phyloP scores from a whole-genome alignment of 2,797 vertebrate genomes.

The Novumbra hubbsi region DNA sequence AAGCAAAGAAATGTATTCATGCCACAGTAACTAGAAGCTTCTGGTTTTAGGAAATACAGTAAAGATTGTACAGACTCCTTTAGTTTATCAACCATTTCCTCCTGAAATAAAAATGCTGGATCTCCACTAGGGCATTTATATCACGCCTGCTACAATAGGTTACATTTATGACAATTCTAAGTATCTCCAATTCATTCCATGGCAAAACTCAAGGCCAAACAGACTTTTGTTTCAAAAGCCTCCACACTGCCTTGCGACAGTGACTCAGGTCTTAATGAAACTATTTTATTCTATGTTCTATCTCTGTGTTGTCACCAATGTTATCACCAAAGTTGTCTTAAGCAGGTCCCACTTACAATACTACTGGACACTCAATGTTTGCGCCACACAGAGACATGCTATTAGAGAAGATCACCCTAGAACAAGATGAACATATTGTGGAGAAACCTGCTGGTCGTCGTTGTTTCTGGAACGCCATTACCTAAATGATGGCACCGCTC shows the following conservation, averaged over 20 bases:
- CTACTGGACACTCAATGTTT: not conserved
- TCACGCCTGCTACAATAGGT: not conserved
- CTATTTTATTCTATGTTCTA: not conserved
- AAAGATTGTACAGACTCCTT: too few relatives aligned
- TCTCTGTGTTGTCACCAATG: not conserved
- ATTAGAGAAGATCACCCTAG: not conserved
- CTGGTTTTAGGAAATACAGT: too few relatives aligned
- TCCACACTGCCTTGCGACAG: not conserved
- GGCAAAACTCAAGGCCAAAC: not conserved
- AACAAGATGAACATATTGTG: not conserved
- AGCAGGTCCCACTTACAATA: not conserved
- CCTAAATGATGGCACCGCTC: not conserved
- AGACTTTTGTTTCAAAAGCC: not conserved
- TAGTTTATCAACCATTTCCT: too few relatives aligned
- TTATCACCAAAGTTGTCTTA: not conserved
- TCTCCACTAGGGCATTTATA: too few relatives aligned
- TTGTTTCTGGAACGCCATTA: not conserved
- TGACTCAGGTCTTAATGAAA: not conserved
- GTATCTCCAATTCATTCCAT: not conserved
- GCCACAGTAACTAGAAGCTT: too few relatives aligned
- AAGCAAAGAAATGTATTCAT: too few relatives aligned
- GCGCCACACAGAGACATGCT: not conserved
- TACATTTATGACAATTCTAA: not conserved
- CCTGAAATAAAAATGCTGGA: too few relatives aligned
- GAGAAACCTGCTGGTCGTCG: not conserved